These are phyloP conservation scores for Caenorhabditis uteleia DNA, from an alignment of 2,888 invertebrate species.

Conservation along the genomic window DNA sequence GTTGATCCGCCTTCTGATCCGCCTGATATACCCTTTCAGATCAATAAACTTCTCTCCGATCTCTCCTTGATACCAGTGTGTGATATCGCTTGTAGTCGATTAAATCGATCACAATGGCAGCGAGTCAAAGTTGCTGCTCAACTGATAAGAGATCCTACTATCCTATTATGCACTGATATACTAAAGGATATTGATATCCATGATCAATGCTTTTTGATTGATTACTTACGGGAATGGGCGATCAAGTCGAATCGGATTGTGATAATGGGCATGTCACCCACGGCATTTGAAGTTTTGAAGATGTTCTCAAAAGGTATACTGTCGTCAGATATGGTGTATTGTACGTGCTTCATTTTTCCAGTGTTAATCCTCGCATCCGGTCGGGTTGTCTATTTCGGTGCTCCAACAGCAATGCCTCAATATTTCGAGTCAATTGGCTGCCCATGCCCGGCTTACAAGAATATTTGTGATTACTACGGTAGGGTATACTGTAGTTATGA, in stretches of 20 bases:
- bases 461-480: slow-evolving; percentile 91
- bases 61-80: slow-evolving; percentile 87
- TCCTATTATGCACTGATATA: slow-evolving; percentile 86
- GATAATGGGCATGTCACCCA: slow-evolving; percentile 88
- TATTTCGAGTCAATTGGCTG: slow-evolving; percentile 90
- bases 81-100: slow-evolving; percentile 82
- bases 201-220: slow-evolving; percentile 91
- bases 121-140: slow-evolving; percentile 89
- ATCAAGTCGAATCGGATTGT: slow-evolving; percentile 78
- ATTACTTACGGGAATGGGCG: slow-evolving; percentile 91
- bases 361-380: slow-evolving; percentile 87
- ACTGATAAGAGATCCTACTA: slow-evolving; percentile 78
- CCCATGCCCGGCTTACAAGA: slow-evolving; percentile 93
- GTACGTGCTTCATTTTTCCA: no score
- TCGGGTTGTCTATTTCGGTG: slow-evolving; percentile 87
- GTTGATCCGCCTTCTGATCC: neutral
- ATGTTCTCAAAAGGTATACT: slow-evolving; percentile 82
- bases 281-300: slow-evolving; percentile 91
- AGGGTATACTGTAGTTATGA: no score
- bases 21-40: slow-evolving; percentile 73
- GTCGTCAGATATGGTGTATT: no score
- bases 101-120: slow-evolving; percentile 86
- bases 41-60: slow-evolving; percentile 87
- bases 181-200: slow-evolving; percentile 90
- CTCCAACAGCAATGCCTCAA: slow-evolving; percentile 80